A percentile compares a stretch with the other conserved stretches of the same genome.
Evolutionary conservation across 2,797 vertebrate genomes (phyloP).

Genomic region (Poecilia picta): DNA sequence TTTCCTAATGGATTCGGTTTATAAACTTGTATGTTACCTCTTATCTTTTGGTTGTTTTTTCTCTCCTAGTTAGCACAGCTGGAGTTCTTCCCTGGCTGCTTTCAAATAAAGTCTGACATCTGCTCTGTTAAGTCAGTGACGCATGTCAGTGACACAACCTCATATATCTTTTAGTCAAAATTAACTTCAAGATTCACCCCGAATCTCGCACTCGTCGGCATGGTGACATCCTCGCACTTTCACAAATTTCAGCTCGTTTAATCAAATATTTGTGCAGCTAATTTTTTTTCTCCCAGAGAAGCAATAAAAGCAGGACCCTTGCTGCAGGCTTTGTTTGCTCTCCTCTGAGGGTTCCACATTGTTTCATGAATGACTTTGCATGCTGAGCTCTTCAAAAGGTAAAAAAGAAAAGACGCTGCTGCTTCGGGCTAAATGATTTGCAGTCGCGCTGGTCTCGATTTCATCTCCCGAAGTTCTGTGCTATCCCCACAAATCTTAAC

Average conservation of each 20-base stretch:
- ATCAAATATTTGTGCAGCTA: conserved; percentile 61
- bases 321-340: conserved; percentile 48
- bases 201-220: conserved; percentile 42
- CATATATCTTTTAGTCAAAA: conserved; percentile 5
- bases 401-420: conserved; percentile 34
- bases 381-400: conserved; percentile 13
- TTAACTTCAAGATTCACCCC: conserved; percentile 11
- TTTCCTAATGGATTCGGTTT: neutral
- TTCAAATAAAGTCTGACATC: conserved; percentile 31
- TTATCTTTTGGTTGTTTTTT: neutral
- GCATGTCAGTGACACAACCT: conserved; percentile 11
- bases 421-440: conserved; percentile 53
- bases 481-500: conserved; percentile 35
- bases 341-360: conserved; percentile 48
- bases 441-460: conserved; percentile 47
- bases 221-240: conserved; percentile 42
- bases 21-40: neutral
- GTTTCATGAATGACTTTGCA: conserved; percentile 41
- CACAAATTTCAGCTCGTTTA: conserved; percentile 41
- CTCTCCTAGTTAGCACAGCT: neutral
- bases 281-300: conserved; percentile 18
- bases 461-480: conserved; percentile 37
- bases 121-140: conserved; percentile 16
- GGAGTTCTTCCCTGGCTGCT: neutral
- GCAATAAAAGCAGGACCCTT: conserved; percentile 51